Percentiles rank a stretch among this genome's conserved stretches.
phyloP scores from a whole-genome alignment of 1,140 invertebrate genomes.

The Drosophila erecta region DNA sequence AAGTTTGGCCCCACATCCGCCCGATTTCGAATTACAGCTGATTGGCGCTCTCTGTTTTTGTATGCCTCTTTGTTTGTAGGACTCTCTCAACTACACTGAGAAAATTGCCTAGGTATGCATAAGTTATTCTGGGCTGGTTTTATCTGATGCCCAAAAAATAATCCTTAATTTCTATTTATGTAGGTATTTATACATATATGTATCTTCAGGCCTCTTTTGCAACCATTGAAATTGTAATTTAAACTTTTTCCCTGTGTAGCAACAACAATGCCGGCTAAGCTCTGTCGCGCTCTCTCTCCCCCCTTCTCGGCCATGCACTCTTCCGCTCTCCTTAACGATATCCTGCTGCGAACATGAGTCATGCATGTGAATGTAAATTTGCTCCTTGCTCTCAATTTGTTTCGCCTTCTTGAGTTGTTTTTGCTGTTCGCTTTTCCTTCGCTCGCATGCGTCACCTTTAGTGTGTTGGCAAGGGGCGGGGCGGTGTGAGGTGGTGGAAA shows the following conservation, averaged over 20 bases:
- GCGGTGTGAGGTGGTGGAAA: constrained; percentile 14
- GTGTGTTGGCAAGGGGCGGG: neutral
- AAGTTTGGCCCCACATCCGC: constrained; percentile 17
- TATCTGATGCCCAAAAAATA: too few species aligned
- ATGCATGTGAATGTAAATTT: constrained; percentile 62
- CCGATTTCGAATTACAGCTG: constrained; percentile 37
- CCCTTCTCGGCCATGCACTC: neutral
- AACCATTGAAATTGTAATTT: too few species aligned
- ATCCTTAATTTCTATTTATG: too few species aligned
- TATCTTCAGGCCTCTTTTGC: too few species aligned
- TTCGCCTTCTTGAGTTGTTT: constrained; percentile 24
- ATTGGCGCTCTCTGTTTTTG: constrained; percentile 11
- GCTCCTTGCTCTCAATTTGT: constrained; percentile 42
- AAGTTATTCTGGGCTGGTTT: too few species aligned
- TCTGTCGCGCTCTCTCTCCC: neutral
- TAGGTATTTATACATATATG: too few species aligned
- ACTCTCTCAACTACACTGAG: neutral
- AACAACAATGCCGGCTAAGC: constrained; percentile 39
- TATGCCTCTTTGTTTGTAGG: neutral
- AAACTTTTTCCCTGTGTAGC: neutral
- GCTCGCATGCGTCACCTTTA: constrained; percentile 66
- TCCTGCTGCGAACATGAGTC: constrained; percentile 64
- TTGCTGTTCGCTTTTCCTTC: constrained; percentile 35
- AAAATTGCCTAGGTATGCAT: neutral
- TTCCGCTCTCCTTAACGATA: constrained; percentile 7